A percentile compares a stretch with the other conserved stretches of the same genome.
These are phyloP conservation scores for Cephus rjabovi DNA, from an alignment of 2,888 invertebrate genomes.

Conservation along the genomic window DNA sequence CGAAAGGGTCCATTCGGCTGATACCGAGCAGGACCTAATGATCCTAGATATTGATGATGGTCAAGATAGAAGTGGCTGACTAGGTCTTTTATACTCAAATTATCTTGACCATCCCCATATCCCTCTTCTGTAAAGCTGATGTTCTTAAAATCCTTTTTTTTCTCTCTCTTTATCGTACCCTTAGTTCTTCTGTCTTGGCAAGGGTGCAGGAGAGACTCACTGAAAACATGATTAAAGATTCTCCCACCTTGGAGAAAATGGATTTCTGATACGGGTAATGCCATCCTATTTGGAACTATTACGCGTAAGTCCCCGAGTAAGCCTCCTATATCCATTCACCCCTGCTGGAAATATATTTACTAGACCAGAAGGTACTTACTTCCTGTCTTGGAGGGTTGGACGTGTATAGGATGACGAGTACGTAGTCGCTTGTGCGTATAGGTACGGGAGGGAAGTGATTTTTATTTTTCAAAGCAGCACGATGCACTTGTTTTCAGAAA, in stretches of 20 bases:
- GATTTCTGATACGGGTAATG: conserved; percentile 63
- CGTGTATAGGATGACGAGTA: conserved; percentile 22
- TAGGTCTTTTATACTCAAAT: neutral
- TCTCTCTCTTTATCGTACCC: neutral
- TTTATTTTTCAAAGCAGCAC: no score
- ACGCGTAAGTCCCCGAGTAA: conserved; percentile 56
- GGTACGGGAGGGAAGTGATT: no score
- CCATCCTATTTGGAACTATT: conserved; percentile 63
- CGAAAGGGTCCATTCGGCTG: neutral
- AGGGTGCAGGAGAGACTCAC: conserved; percentile 1
- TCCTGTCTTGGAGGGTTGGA: conserved; percentile 27
- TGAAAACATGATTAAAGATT: conserved; percentile 63
- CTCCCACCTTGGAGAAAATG: conserved; percentile 55
- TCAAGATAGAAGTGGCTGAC: neutral
- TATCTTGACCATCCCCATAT: neutral
- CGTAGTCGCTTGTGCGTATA: conserved; percentile 8
- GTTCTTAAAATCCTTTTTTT: neutral
- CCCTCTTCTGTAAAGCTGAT: neutral
- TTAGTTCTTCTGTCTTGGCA: neutral
- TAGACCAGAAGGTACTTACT: conserved; percentile 44
- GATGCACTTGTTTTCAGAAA: no score
- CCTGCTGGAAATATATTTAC: conserved; percentile 48
- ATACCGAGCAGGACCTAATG: neutral
- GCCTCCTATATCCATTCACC: conserved; percentile 50
- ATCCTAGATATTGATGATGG: neutral